These are phyloP conservation scores for Tridacna crocea DNA, from an alignment of 2,888 invertebrate genomes.

Conservation along the genomic window DNA sequence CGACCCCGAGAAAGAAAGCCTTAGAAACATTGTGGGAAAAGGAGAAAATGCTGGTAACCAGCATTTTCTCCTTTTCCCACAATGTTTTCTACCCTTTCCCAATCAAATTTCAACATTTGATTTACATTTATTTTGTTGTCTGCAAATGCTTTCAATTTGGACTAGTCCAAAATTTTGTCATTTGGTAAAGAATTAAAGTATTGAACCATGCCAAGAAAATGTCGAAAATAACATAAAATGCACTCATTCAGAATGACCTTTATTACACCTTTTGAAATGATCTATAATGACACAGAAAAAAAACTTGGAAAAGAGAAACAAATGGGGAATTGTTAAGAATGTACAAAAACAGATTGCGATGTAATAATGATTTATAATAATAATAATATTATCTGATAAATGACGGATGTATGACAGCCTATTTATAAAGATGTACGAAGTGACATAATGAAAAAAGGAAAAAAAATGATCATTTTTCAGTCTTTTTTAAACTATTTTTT, in stretches of 20 bases:
- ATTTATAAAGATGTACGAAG: not conserved
- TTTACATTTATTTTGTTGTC: no score
- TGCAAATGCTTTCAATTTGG: no score
- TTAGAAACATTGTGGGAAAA: not conserved
- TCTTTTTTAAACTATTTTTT: constrained; percentile 21
- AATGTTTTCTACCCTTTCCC: not conserved
- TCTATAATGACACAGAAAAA: constrained; percentile 10
- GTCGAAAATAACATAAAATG: not conserved
- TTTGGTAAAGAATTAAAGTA: no score
- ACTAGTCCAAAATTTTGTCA: no score
- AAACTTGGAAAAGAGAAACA: constrained; percentile 13
- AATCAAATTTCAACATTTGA: no score
- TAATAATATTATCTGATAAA: constrained; percentile 25
- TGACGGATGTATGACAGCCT: constrained; percentile 9
- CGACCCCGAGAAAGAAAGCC: not conserved
- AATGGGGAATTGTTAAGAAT: constrained; percentile 25
- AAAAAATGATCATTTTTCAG: constrained; percentile 15
- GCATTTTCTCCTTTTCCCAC: not conserved
- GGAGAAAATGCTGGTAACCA: not conserved
- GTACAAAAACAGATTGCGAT: constrained; percentile 8
- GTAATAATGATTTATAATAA: constrained; percentile 8
- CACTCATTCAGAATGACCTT: constrained; percentile 18
- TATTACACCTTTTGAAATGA: constrained; percentile 21
- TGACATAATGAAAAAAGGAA: constrained; percentile 12
- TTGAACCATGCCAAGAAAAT: no score